A percentile compares a stretch with the other conserved stretches of the same genome.
These are phyloP conservation scores for Fulmarus glacialis DNA, from an alignment of 2,113 vertebrate genomes.

Conservation along the genomic window DNA sequence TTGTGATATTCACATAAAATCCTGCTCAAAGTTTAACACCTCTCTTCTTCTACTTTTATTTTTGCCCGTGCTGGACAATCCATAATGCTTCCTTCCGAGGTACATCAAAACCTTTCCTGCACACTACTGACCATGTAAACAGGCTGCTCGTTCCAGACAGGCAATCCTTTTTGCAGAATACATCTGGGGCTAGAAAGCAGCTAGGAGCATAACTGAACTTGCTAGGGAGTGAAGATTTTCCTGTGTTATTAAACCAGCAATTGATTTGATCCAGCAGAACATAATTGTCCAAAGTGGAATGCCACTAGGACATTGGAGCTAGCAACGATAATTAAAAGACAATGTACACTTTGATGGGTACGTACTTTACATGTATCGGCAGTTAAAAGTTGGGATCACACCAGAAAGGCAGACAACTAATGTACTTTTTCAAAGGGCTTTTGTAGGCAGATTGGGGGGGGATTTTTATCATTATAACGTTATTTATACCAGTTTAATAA, in stretches of 20 bases:
- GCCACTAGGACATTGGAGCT: not conserved
- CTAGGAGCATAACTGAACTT: not conserved
- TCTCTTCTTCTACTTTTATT: not conserved
- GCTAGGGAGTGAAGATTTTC: not conserved
- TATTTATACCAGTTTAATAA: not conserved
- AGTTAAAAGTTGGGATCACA: not conserved
- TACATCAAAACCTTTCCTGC: not conserved
- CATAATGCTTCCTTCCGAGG: not conserved
- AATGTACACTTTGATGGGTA: not conserved
- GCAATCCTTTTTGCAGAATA: not conserved
- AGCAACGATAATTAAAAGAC: not conserved
- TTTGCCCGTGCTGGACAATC: not conserved
- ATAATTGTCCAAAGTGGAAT: not conserved
- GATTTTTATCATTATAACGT: not conserved
- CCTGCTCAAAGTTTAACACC: not conserved
- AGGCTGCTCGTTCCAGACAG: not conserved
- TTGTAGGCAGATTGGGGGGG: not conserved
- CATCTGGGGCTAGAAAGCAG: not conserved
- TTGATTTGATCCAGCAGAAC: not conserved
- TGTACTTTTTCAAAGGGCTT: not conserved
- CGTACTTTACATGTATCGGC: fast-evolving
- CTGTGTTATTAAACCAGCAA: not conserved
- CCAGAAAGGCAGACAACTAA: not conserved
- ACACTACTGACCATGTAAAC: not conserved
- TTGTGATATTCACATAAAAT: not conserved